Percentiles rank a stretch among this genome's conserved stretches.
phyloP scores from a whole-genome alignment of 2,113 vertebrate genomes.

The Charina bottae region DNA sequence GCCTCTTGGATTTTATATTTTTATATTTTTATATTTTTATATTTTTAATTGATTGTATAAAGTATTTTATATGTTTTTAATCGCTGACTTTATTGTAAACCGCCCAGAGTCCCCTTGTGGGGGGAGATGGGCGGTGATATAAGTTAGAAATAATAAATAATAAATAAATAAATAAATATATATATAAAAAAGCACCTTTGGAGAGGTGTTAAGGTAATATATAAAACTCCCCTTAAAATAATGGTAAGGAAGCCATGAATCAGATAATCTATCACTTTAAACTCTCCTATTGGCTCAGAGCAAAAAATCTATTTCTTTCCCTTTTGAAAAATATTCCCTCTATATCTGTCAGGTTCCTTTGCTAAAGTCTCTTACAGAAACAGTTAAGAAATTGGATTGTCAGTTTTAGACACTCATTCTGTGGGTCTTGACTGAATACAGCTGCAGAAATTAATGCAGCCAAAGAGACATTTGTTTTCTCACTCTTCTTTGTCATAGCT shows the following conservation, averaged over 20 bases:
- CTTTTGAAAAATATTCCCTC: conserved; percentile 74
- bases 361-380: conserved; percentile 69
- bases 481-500: conserved; percentile 32
- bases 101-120: too few species aligned
- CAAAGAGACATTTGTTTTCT: conserved; percentile 49
- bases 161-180: too few species aligned
- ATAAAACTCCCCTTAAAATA: conserved; percentile 39
- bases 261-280: conserved; percentile 57
- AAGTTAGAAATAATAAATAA: too few species aligned
- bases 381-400: conserved; percentile 71
- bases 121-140: too few species aligned
- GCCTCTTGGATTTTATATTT: too few species aligned
- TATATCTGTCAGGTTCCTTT: conserved; percentile 68
- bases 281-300: conserved; percentile 62
- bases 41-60: too few species aligned
- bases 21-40: too few species aligned
- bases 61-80: too few species aligned
- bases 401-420: conserved; percentile 50
- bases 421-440: conserved; percentile 28
- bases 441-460: conserved; percentile 48
- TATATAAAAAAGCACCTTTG: conserved; percentile 15
- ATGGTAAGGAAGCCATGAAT: conserved; percentile 33
- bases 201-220: conserved; percentile 27
- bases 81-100: too few species aligned
- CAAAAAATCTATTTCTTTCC: conserved; percentile 77